Conservation (phyloP, 1,140 invertebrate genomes). For the Dreissena polymorpha region DNA sequence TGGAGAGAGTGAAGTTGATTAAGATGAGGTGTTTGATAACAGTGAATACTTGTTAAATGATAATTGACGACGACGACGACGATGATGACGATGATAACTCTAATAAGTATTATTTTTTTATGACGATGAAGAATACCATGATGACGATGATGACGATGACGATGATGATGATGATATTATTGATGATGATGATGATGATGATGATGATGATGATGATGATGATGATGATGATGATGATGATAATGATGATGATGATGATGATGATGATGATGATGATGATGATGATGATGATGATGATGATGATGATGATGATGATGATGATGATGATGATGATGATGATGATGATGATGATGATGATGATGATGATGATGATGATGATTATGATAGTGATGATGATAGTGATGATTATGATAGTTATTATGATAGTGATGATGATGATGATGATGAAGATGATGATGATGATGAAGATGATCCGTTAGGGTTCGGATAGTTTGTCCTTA, state of each 20-base stretch:
- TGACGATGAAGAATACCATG: neutral
- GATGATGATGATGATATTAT: too few species aligned
- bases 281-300: slow-evolving; percentile 7
- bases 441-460: slow-evolving; percentile 5
- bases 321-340: slow-evolving; percentile 8
- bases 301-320: slow-evolving; percentile 8
- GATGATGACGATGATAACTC: slow-evolving; percentile 1
- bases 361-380: slow-evolving; percentile 8
- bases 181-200: too few species aligned
- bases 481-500: too few species aligned
- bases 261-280: slow-evolving; percentile 8
- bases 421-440: slow-evolving; percentile 8
- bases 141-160: too few species aligned
- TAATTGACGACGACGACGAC: too few species aligned
- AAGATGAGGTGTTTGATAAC: too few species aligned
- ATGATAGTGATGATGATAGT: too few species aligned
- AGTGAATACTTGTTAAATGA: too few species aligned
- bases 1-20: too few species aligned
- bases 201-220: slow-evolving; percentile 2
- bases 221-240: slow-evolving; percentile 8
- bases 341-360: slow-evolving; percentile 8
- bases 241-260: slow-evolving; percentile 8
- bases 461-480: neutral
- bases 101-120: neutral
- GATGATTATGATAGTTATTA: too few species aligned